Evolutionary conservation across 2,113 vertebrate genomes (phyloP), one percentile per base, ranked within the genome.

Genomic region (Cygnus buccinator): DNA sequence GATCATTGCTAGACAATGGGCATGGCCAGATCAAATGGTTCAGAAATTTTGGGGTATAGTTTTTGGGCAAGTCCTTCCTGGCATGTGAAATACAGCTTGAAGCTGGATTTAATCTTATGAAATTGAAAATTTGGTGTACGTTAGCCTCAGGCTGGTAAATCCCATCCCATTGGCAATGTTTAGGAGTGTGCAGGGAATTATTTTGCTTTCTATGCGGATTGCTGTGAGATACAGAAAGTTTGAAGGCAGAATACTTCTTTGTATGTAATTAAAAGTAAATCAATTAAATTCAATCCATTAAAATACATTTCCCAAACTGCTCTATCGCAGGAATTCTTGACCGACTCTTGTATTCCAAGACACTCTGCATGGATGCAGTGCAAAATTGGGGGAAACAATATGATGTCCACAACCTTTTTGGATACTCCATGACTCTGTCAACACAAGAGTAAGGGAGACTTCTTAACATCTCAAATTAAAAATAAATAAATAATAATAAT

Each of bases 361-460:
- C 99, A 5, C 66, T 99, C 73, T 99, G 99, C 61, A 99, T 99
- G 99, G 99, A 99, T 85, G 96, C 99, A 17, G 94, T 98, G 71
- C 99, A 99, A 76, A 43, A 76, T 52, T 99, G 98, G 99, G 99
- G 99, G 11, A 97, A 84, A 18, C 99, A 99, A 9, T 99, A 99
- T 41, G 98, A 99, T 92, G 98, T 99, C 23, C 99, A 99, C 95
- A 99, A 97, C 96, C 98, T 99, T 9, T 99, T 99, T 54, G 99
- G 98, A 22, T 99, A 99, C 96, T 98, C 99, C 26, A 99, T 99
- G 99, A 96, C 97, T 55, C 97, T 99, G 81, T 98, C 99, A 11
- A 98, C 98, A 26, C 98, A 99, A 68, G 62, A 85, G 99, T 99
- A 97, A 98, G 98, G 61, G 58, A 73, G 39, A 19, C 26, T n/a